phyloP scores from a whole-genome alignment of 2,888 invertebrate species.

The Emesis russula region DNA sequence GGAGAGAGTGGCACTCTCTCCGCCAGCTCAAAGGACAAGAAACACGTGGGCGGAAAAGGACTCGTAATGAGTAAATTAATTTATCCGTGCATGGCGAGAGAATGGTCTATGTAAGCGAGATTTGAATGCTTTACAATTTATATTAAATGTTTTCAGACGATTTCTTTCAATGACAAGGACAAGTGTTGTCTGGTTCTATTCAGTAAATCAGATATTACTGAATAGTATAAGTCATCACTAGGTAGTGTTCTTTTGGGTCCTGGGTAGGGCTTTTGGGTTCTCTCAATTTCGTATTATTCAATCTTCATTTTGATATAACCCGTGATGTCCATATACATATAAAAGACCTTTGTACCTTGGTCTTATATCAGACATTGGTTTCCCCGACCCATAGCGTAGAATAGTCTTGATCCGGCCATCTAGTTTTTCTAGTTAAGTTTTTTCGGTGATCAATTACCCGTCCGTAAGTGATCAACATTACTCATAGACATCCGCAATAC shows the following conservation, averaged over 20 bases:
- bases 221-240: not conserved
- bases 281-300: not conserved
- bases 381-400: not conserved
- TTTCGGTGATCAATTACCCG: too few relatives aligned
- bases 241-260: too few relatives aligned
- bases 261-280: too few relatives aligned
- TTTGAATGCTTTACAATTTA: not conserved
- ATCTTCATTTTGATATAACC: not conserved
- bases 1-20: slow-evolving; percentile 20
- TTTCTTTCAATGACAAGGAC: not conserved
- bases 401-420: not conserved
- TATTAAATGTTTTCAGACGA: slow-evolving; percentile 34
- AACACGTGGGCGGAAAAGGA: slow-evolving; percentile 5
- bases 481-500: too few relatives aligned
- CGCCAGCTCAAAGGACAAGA: not conserved
- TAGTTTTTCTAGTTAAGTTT: slow-evolving; percentile 23
- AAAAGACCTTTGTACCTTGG: not conserved
- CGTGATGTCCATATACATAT: slow-evolving; percentile 9
- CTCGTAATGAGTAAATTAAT: not conserved
- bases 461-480: too few relatives aligned
- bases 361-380: not conserved
- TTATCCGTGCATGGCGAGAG: not conserved
- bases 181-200: not conserved
- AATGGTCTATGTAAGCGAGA: not conserved
- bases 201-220: slow-evolving; percentile 23